A percentile compares a stretch with the other conserved stretches of the same genome.
phyloP scores from a whole-genome alignment of 2,797 vertebrate genomes.

The Smutsia gigantea region DNA sequence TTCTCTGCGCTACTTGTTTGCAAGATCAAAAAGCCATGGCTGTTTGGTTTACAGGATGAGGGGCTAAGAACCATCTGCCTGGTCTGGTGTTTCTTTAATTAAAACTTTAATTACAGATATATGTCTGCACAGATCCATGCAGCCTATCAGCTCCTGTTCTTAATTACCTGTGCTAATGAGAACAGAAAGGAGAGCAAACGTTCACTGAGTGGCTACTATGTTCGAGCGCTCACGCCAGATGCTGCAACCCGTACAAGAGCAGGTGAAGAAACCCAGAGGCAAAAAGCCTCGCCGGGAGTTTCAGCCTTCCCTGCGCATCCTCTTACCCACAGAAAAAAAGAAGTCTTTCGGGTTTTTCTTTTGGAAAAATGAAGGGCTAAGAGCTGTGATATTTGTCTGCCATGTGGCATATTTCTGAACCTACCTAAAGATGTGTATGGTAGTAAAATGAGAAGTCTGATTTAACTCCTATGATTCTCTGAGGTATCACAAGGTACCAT shows the following conservation, averaged over 20 bases:
- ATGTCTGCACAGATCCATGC: slow-evolving; percentile 68
- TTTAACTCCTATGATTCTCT: neutral
- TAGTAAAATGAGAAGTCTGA: neutral
- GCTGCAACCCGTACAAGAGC: neutral
- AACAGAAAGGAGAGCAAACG: neutral
- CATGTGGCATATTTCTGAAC: fast-evolving
- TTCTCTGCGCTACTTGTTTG: neutral
- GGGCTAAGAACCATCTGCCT: slow-evolving; percentile 76
- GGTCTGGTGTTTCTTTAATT: slow-evolving; percentile 76
- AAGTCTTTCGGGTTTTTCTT: neutral
- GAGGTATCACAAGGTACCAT: neutral
- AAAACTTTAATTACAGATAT: slow-evolving; percentile 78
- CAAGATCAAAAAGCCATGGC: neutral
- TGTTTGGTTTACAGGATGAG: slow-evolving; percentile 56
- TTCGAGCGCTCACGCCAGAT: neutral
- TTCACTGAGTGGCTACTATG: slow-evolving; percentile 58
- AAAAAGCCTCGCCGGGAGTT: neutral
- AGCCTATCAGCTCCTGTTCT: slow-evolving; percentile 68
- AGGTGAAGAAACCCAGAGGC: neutral
- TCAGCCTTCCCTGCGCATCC: no score
- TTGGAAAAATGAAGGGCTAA: neutral
- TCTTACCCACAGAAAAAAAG: neutral
- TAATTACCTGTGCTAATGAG: slow-evolving; percentile 76
- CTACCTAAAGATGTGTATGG: neutral
- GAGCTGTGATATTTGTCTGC: neutral